phyloP scores from a whole-genome alignment of 2,797 vertebrate genomes.

The Carapus acus region DNA sequence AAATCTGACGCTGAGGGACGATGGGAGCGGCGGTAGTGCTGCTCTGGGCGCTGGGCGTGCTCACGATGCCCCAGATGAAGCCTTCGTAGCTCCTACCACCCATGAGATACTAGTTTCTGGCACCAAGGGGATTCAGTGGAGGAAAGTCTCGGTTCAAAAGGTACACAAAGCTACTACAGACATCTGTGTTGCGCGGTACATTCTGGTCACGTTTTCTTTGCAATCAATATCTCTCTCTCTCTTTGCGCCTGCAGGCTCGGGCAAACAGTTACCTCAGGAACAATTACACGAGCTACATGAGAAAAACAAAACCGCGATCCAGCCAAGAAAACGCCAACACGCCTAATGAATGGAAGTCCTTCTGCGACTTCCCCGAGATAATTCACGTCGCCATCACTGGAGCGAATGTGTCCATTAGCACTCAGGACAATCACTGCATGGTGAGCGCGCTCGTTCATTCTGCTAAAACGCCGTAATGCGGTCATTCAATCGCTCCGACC shows the following conservation, averaged over 20 bases:
- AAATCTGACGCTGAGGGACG: conserved; percentile 60
- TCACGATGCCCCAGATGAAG: conserved; percentile 22
- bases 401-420: conserved; percentile 74
- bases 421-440: conserved; percentile 83
- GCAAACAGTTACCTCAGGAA: conserved; percentile 57
- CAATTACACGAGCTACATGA: conserved; percentile 45
- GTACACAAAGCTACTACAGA: conserved; percentile 33
- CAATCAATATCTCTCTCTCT: too few species aligned
- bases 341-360: conserved; percentile 65
- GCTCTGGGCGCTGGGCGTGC: conserved; percentile 41
- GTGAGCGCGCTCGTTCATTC: conserved; percentile 64
- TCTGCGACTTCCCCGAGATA: conserved; percentile 89
- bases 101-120: conserved; percentile 80
- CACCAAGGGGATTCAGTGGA: conserved; percentile 79
- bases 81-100: conserved; percentile 26
- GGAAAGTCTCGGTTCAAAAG: conserved; percentile 49
- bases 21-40: conserved; percentile 56
- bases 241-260: too few species aligned
- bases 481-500: conserved; percentile 34
- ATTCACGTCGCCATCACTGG: conserved; percentile 79
- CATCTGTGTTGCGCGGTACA: too few species aligned
- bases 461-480: conserved; percentile 29
- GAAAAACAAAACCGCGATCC: conserved; percentile 36
- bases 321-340: conserved; percentile 10
- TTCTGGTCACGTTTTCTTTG: not conserved